Evolutionary conservation across 2,888 invertebrate genomes (phyloP).

Genomic region (Cantharis rustica): DNA sequence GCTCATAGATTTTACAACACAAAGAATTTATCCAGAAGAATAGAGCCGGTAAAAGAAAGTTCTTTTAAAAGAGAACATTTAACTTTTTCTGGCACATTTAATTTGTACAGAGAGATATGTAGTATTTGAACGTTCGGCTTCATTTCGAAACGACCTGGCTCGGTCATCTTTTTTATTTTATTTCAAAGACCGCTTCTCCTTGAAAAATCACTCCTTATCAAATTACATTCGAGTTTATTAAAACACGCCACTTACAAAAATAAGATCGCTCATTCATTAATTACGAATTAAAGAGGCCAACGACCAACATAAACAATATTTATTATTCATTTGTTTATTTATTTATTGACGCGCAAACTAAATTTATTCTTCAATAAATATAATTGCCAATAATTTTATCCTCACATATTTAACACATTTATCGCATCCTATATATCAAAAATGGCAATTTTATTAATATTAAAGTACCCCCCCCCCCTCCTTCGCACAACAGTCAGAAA

Average conservation of each 20-base stretch:
- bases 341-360: neutral
- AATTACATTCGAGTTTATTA: slow-evolving; percentile 4
- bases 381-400: neutral
- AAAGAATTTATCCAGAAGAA: slow-evolving; percentile 3
- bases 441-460: neutral
- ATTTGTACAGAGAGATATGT: neutral
- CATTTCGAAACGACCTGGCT: neutral
- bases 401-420: neutral
- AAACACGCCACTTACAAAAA: neutral
- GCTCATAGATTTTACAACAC: slow-evolving; percentile 1
- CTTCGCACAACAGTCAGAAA: too few species aligned
- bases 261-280: slow-evolving; percentile 3
- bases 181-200: neutral
- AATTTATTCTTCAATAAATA: neutral
- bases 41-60: slow-evolving; percentile 1
- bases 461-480: too few species aligned
- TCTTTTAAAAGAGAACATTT: slow-evolving; percentile 3
- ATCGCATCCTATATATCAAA: neutral
- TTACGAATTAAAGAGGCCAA: neutral
- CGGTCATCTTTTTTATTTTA: neutral
- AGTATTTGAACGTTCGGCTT: neutral
- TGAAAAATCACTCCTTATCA: slow-evolving; percentile 2
- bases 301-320: neutral
- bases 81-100: slow-evolving; percentile 5
- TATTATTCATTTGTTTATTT: neutral